These are phyloP conservation scores for Zygogramma bicolorata DNA, from an alignment of 2,888 invertebrate species.

Conservation along the genomic window DNA sequence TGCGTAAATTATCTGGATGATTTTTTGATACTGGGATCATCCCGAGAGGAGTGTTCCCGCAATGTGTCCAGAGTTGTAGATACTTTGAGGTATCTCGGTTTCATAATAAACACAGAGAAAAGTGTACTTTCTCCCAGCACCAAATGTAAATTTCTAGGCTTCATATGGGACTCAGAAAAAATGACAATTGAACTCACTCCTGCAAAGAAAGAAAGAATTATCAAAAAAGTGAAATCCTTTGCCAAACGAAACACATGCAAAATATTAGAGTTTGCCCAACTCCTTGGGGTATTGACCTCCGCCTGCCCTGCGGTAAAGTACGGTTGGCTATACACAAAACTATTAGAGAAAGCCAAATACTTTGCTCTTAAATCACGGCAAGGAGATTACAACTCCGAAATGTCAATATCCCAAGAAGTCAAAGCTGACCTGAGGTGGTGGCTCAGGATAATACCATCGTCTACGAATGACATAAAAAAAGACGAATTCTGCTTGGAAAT, in stretches of 20 bases:
- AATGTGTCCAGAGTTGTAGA: neutral
- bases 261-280: constrained; percentile 46
- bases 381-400: constrained; percentile 20
- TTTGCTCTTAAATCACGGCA: neutral
- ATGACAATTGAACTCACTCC: neutral
- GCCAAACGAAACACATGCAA: constrained; percentile 19
- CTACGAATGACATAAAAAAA: constrained; percentile 16
- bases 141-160: constrained; percentile 11
- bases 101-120: constrained; percentile 20
- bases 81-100: neutral
- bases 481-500: constrained; percentile 29
- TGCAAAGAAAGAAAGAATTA: neutral
- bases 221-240: constrained; percentile 10
- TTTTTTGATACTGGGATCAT: neutral
- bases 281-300: constrained; percentile 19
- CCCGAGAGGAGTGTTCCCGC: neutral
- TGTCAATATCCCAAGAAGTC: constrained; percentile 14
- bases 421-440: constrained; percentile 29
- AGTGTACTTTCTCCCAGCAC: constrained; percentile 8
- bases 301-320: constrained; percentile 45
- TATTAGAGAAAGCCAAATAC: constrained; percentile 31
- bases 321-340: too few species aligned
- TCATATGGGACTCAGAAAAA: neutral
- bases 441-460: neutral
- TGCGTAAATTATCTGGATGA: neutral